Conservation (phyloP, 2,797 vertebrate genomes). For the Chiroxiphia lanceolata region DNA sequence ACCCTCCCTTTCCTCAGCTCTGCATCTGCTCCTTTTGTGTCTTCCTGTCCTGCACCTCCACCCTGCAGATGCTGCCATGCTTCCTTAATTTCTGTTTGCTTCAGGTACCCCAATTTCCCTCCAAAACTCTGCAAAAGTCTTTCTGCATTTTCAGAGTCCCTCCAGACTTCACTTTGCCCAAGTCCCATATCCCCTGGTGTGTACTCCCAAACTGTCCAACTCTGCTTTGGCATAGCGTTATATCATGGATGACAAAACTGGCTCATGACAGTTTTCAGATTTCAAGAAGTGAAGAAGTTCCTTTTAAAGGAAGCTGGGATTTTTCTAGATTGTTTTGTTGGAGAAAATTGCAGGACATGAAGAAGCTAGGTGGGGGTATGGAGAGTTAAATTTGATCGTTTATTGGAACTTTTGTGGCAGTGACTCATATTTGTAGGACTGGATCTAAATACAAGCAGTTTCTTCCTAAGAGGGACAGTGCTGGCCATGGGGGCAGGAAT, state of each 20-base stretch:
- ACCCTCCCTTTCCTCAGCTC: not conserved
- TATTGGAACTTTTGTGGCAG: not conserved
- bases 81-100: not conserved
- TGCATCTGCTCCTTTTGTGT: not conserved
- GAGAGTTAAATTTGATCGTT: not conserved
- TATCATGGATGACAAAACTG: not conserved
- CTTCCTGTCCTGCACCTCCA: fast-evolving
- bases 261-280: not conserved
- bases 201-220: not conserved
- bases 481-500: not conserved
- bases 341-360: not conserved
- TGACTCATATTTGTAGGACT: not conserved
- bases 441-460: not conserved
- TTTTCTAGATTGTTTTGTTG: not conserved
- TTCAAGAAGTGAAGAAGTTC: not conserved
- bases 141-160: not conserved
- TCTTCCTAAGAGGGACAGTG: not conserved
- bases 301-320: not conserved
- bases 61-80: not conserved
- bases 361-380: not conserved
- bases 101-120: not conserved
- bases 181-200: not conserved
- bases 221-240: not conserved
- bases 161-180: not conserved
- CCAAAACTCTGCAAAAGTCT: not conserved